Conservation (phyloP, 2,888 invertebrate species). For the Antitype chi region DNA sequence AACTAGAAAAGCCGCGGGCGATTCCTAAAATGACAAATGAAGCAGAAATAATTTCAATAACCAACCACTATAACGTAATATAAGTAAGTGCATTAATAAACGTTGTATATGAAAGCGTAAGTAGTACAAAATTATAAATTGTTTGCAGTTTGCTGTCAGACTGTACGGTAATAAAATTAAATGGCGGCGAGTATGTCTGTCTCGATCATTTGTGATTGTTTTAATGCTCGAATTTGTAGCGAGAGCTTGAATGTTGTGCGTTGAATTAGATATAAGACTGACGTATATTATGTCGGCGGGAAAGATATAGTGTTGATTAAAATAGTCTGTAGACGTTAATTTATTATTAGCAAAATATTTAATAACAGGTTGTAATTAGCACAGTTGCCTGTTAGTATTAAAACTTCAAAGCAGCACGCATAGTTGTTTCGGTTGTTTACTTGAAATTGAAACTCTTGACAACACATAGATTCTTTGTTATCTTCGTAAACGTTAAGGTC, state of each 20-base stretch:
- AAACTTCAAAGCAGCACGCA: slow-evolving; percentile 13
- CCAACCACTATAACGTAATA: slow-evolving; percentile 23
- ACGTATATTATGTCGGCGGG: slow-evolving; percentile 34
- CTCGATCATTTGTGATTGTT: slow-evolving; percentile 63
- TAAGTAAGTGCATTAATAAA: slow-evolving; percentile 52
- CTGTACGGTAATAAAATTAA: slow-evolving; percentile 64
- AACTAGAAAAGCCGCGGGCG: slow-evolving; percentile 41
- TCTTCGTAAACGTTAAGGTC: slow-evolving; percentile 9
- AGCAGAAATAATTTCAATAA: slow-evolving; percentile 53
- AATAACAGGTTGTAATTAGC: slow-evolving; percentile 13
- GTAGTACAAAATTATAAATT: slow-evolving; percentile 62
- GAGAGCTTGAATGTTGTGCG: slow-evolving; percentile 31
- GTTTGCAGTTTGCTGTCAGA: slow-evolving; percentile 55
- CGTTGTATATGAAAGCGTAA: slow-evolving; percentile 43
- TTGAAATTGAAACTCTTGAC: slow-evolving; percentile 31
- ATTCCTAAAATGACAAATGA: slow-evolving; percentile 55
- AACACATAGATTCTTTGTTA: slow-evolving; percentile 8
- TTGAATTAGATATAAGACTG: slow-evolving; percentile 47
- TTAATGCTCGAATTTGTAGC: slow-evolving; percentile 53
- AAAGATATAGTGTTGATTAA: slow-evolving; percentile 48
- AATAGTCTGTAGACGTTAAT: slow-evolving; percentile 46
- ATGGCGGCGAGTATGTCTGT: slow-evolving; percentile 59
- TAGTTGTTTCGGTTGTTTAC: slow-evolving; percentile 1
- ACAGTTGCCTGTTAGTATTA: slow-evolving; percentile 11
- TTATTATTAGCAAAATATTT: slow-evolving; percentile 33